A percentile compares a stretch with the other conserved stretches of the same genome.
Evolutionary conservation across 2,797 vertebrate genomes (phyloP).

Genomic region (Emydoidea blandingii): DNA sequence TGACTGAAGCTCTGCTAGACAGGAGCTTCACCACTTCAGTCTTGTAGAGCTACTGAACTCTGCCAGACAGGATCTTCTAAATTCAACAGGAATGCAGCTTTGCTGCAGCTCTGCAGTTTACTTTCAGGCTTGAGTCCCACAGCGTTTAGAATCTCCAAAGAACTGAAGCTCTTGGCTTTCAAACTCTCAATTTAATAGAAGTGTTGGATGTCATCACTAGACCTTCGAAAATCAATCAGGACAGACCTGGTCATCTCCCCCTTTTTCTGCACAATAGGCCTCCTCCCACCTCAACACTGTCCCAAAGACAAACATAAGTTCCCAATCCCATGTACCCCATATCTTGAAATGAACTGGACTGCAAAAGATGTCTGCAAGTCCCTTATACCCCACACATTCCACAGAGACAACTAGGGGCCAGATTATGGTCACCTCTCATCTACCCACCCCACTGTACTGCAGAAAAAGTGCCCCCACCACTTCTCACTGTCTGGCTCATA

Average conservation of each 20-base stretch:
- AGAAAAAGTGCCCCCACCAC: neutral
- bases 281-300: neutral
- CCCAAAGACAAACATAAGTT: neutral
- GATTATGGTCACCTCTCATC: neutral
- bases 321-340: neutral
- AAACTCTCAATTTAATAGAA: neutral
- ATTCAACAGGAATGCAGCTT: rapidly evolving
- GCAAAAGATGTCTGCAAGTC: no score
- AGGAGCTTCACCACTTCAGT: no score
- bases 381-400: no score
- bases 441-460: neutral
- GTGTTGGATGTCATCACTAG: neutral
- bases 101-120: neutral
- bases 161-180: neutral
- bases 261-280: neutral
- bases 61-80: neutral
- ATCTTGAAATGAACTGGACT: neutral
- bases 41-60: no score
- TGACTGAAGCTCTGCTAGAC: neutral
- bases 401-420: neutral
- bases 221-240: neutral
- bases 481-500: neutral
- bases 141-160: neutral
- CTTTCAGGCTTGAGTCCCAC: neutral
- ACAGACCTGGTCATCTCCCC: neutral